Percentiles rank a stretch among this genome's conserved stretches.
Evolutionary conservation across 1,140 invertebrate species (phyloP).

Genomic region (Brachystomella parvula): DNA sequence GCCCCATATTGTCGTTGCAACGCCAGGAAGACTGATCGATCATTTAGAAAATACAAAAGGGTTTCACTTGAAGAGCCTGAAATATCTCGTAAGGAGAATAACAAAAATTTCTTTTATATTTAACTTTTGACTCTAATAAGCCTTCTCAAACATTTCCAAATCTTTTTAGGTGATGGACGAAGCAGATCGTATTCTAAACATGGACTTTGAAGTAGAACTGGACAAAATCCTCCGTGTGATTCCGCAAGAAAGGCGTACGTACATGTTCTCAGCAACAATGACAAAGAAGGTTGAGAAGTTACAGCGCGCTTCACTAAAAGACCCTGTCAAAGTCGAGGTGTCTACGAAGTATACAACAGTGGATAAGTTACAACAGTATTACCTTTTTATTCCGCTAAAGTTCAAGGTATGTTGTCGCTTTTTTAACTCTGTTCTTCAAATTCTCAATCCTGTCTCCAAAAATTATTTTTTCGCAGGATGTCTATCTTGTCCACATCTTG

Average conservation of each 20-base stretch:
- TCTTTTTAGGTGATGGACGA: slow-evolving; percentile 75
- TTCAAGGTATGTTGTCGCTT: slow-evolving; percentile 58
- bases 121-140: background rate
- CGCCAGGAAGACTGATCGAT: slow-evolving; percentile 80
- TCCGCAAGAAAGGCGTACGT: slow-evolving; percentile 76
- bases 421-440: slow-evolving; percentile 4
- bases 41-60: slow-evolving; percentile 91
- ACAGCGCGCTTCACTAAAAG: slow-evolving; percentile 82
- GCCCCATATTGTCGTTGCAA: slow-evolving; percentile 90
- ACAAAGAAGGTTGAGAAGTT: slow-evolving; percentile 96
- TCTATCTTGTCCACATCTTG: slow-evolving; percentile 90
- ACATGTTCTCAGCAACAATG: slow-evolving; percentile 95
- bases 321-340: slow-evolving; percentile 91
- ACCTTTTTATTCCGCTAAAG: slow-evolving; percentile 92
- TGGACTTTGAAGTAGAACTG: slow-evolving; percentile 93
- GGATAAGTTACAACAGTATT: slow-evolving; percentile 89
- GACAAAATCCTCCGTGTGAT: slow-evolving; percentile 91
- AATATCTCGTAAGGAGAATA: slow-evolving; percentile 61
- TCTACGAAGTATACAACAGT: slow-evolving; percentile 97
- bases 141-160: background rate
- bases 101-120: too few relatives aligned
- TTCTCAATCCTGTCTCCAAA: background rate
- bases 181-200: slow-evolving; percentile 88
- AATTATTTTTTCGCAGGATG: slow-evolving; percentile 58
- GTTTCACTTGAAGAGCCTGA: slow-evolving; percentile 77